Percentiles rank a stretch among this genome's conserved stretches.
phyloP scores from a whole-genome alignment of 2,888 invertebrate genomes.

The Drosophila siamana region DNA sequence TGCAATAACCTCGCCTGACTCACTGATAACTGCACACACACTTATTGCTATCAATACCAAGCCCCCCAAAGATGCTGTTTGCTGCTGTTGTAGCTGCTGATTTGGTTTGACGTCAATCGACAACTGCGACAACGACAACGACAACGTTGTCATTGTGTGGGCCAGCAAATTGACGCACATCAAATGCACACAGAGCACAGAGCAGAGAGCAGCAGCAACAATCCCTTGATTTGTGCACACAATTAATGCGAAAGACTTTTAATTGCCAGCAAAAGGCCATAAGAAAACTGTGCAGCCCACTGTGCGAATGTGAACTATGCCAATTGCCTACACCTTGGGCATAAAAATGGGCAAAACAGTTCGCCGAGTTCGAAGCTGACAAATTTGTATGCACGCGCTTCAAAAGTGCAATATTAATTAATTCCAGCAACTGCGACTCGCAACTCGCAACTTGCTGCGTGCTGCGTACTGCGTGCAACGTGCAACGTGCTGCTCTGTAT shows the following conservation, averaged over 20 bases:
- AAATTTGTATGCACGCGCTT: slow-evolving; percentile 84
- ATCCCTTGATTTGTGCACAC: slow-evolving; percentile 54
- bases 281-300: slow-evolving; percentile 41
- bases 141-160: slow-evolving; percentile 56
- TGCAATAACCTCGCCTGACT: slow-evolving; percentile 46
- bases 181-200: too few species aligned
- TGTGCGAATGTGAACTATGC: slow-evolving; percentile 77
- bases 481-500: slow-evolving; percentile 57
- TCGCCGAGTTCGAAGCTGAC: slow-evolving; percentile 68
- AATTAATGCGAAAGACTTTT: slow-evolving; percentile 75
- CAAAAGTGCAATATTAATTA: slow-evolving; percentile 82
- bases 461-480: too few species aligned
- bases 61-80: slow-evolving; percentile 56
- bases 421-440: slow-evolving; percentile 69
- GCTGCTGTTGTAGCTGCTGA: slow-evolving; percentile 29
- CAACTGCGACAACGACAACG: slow-evolving; percentile 66
- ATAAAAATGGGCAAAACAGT: slow-evolving; percentile 64
- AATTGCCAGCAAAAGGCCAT: slow-evolving; percentile 73
- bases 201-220: slow-evolving; percentile 16
- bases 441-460: slow-evolving; percentile 32
- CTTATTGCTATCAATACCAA: slow-evolving; percentile 54
- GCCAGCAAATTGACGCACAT: slow-evolving; percentile 77
- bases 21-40: slow-evolving; percentile 50
- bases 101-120: slow-evolving; percentile 76
- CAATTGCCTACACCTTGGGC: slow-evolving; percentile 80